Evolutionary conservation across 2,113 vertebrate genomes (phyloP).

Genomic region (Macheiramphus alcinus): DNA sequence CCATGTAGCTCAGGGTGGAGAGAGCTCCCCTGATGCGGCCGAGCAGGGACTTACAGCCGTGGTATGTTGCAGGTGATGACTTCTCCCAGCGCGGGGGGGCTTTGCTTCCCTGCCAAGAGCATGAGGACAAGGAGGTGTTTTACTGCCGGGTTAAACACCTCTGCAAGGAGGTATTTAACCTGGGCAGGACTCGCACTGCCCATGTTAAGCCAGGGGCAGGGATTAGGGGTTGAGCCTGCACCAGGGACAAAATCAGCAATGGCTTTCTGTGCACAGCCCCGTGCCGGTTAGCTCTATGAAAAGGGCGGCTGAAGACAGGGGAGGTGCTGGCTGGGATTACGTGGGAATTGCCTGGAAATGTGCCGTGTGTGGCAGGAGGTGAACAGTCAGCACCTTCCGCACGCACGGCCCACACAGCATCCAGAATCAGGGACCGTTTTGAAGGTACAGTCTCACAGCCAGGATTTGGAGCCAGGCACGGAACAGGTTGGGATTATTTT

Average conservation of each 20-base stretch:
- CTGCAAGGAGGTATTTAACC: background rate
- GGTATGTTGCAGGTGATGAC: fast-evolving
- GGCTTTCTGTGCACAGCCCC: background rate
- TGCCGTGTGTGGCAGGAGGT: background rate
- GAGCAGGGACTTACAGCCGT: fast-evolving
- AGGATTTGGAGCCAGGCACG: background rate
- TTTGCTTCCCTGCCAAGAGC: background rate
- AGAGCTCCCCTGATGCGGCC: fast-evolving
- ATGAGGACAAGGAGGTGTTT: background rate
- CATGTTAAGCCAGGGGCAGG: background rate
- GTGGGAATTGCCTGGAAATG: background rate
- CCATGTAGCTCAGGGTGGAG: fast-evolving
- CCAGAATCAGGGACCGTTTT: background rate
- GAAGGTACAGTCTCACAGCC: background rate
- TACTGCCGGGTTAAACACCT: background rate
- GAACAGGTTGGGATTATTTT: background rate
- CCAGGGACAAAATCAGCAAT: background rate
- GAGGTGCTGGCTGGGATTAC: background rate
- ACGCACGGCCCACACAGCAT: background rate
- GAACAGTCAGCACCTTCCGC: background rate
- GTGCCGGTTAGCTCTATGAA: background rate
- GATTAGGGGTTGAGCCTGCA: background rate
- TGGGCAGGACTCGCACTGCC: background rate
- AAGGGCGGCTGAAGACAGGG: background rate
- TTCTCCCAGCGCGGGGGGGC: background rate